phyloP scores from a whole-genome alignment of 2,113 vertebrate species.

The Scomber japonicus region DNA sequence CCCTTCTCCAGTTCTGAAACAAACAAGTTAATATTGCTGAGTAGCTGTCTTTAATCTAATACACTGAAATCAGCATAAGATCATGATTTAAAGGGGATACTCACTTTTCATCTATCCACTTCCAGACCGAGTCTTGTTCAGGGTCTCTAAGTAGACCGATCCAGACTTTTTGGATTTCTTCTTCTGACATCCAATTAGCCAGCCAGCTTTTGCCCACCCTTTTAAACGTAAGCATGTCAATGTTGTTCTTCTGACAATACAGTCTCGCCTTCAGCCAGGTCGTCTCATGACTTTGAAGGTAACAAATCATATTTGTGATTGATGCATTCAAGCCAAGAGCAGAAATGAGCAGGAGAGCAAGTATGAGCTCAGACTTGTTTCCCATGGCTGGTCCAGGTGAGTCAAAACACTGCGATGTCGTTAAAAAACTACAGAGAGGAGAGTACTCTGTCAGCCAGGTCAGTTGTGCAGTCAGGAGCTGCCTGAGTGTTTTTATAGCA shows the following conservation, averaged over 20 bases:
- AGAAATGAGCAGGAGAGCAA: conserved; percentile 2
- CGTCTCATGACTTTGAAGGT: fast-evolving
- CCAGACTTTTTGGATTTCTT: background rate
- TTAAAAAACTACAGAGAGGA: no score
- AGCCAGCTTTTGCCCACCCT: background rate
- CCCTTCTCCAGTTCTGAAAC: conserved; percentile 45
- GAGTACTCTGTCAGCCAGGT: no score
- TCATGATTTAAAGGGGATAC: background rate
- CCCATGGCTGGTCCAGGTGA: background rate
- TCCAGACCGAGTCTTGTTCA: conserved; percentile 8
- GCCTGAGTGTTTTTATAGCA: no score
- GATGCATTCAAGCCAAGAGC: conserved; percentile 3
- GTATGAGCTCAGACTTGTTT: conserved; percentile 12
- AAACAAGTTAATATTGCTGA: background rate
- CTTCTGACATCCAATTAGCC: background rate
- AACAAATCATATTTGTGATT: fast-evolving
- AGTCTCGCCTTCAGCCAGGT: conserved; percentile 30
- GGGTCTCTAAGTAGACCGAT: conserved; percentile 44
- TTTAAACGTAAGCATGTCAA: conserved; percentile 20
- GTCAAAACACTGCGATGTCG: background rate
- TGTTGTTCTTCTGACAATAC: background rate
- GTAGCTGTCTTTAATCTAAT: no score
- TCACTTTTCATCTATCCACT: conserved; percentile 44
- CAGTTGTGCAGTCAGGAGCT: no score
- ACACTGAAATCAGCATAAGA: background rate